phyloP scores from a whole-genome alignment of 2,888 invertebrate genomes.

The Thysanoteuthis rhombus region DNA sequence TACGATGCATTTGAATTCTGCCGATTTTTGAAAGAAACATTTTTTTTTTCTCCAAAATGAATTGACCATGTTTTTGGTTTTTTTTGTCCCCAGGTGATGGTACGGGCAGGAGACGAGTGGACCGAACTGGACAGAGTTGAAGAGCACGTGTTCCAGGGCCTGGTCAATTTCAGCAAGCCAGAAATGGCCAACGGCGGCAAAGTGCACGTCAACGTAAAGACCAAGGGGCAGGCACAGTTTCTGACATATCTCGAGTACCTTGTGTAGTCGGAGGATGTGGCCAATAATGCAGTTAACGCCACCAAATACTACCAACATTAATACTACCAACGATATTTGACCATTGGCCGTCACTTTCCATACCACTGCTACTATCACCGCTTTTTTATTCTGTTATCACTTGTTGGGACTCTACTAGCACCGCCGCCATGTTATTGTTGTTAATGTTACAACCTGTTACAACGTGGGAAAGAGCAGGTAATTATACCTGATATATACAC shows the following conservation, averaged over 20 bases:
- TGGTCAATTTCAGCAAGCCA: slow-evolving; percentile 48
- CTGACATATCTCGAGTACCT: neutral
- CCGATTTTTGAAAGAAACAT: neutral
- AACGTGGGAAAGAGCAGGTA: no score
- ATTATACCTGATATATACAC: neutral
- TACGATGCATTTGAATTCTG: neutral
- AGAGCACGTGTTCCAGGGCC: slow-evolving; percentile 50
- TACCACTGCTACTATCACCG: neutral
- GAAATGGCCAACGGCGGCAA: neutral
- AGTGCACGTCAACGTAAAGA: slow-evolving; percentile 13
- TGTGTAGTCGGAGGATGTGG: neutral
- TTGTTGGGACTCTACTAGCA: neutral
- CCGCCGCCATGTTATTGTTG: neutral
- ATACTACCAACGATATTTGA: neutral
- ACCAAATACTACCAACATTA: neutral
- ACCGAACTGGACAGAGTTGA: slow-evolving; percentile 48
- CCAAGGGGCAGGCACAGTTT: neutral
- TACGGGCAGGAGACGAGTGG: slow-evolving; percentile 54
- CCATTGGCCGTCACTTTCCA: neutral
- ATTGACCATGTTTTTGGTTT: neutral
- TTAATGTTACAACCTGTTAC: neutral
- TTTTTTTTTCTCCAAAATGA: neutral
- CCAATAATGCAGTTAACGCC: neutral
- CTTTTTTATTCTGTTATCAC: neutral
- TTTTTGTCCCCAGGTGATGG: neutral